Evolutionary conservation across 2,797 vertebrate species (phyloP).

Genomic region (Hipposideros larvatus): DNA sequence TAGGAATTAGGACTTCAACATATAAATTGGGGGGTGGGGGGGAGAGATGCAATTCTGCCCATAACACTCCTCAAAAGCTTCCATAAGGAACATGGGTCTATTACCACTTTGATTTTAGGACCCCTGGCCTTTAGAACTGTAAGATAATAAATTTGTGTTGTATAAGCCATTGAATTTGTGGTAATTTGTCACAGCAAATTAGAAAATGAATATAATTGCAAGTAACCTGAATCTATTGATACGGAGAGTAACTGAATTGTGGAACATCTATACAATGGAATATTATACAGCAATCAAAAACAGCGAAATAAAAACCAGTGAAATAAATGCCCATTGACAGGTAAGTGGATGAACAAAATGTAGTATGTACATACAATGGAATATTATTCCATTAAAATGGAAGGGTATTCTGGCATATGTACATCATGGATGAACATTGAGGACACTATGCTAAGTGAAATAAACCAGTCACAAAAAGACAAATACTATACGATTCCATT

Average conservation of each 20-base stretch:
- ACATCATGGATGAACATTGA: background rate
- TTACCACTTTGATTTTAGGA: slow-evolving; percentile 25
- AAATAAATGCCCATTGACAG: slow-evolving; percentile 17
- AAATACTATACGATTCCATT: background rate
- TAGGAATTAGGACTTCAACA: background rate
- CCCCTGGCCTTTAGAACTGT: background rate
- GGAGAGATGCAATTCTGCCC: background rate
- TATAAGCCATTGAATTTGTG: slow-evolving; percentile 21
- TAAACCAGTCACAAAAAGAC: background rate
- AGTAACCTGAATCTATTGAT: background rate
- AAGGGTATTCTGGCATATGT: background rate
- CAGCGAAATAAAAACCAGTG: slow-evolving; percentile 4
- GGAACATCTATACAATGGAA: background rate
- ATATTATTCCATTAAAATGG: slow-evolving; percentile 41
- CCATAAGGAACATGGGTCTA: background rate
- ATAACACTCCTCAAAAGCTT: background rate
- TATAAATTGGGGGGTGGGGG: background rate
- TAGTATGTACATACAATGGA: background rate
- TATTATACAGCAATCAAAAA: slow-evolving; percentile 42
- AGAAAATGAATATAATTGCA: slow-evolving; percentile 42
- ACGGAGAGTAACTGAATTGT: slow-evolving; percentile 13
- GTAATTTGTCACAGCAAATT: slow-evolving; percentile 35
- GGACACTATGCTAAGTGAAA: slow-evolving; percentile 3
- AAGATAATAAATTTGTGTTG: slow-evolving; percentile 50
- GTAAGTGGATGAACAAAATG: background rate